These are phyloP conservation scores for Brachyhypopomus gauderio DNA, from an alignment of 2,113 vertebrate genomes.

Conservation along the genomic window DNA sequence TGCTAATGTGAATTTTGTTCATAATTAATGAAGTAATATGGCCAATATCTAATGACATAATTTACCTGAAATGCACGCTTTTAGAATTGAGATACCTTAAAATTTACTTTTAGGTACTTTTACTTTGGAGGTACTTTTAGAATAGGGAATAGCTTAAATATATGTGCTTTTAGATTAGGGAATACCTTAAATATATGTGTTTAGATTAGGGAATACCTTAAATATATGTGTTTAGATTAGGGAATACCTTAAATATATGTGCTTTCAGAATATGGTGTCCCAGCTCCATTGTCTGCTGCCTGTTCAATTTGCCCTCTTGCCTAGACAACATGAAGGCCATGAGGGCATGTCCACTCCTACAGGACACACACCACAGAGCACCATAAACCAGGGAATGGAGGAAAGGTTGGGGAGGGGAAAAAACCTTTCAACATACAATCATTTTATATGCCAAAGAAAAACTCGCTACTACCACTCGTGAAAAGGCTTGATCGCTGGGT, in stretches of 20 bases:
- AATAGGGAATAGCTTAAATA: not conserved
- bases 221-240: constrained; percentile 89
- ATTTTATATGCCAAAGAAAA: not conserved
- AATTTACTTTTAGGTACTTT: no score
- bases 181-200: not conserved
- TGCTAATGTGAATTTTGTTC: no score
- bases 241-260: constrained; percentile 95
- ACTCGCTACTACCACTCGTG: not conserved
- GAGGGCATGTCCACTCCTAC: constrained; percentile 92
- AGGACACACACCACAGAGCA: constrained; percentile 48
- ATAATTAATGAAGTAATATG: no score
- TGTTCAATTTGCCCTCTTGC: constrained; percentile 94
- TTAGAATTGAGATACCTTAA: no score
- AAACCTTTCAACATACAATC: not conserved
- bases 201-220: constrained; percentile 79
- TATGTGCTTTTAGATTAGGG: not conserved
- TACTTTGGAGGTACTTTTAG: not conserved
- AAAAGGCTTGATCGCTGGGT: not conserved
- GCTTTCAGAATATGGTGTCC: constrained; percentile 98
- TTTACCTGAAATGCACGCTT: no score
- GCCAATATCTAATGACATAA: no score
- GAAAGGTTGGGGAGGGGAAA: not conserved
- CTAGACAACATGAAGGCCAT: constrained; percentile 98
- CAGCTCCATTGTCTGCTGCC: constrained; percentile 97
- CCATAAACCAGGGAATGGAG: not conserved